Conservation (phyloP, 2,113 vertebrate species). For the Oceanites oceanicus region DNA sequence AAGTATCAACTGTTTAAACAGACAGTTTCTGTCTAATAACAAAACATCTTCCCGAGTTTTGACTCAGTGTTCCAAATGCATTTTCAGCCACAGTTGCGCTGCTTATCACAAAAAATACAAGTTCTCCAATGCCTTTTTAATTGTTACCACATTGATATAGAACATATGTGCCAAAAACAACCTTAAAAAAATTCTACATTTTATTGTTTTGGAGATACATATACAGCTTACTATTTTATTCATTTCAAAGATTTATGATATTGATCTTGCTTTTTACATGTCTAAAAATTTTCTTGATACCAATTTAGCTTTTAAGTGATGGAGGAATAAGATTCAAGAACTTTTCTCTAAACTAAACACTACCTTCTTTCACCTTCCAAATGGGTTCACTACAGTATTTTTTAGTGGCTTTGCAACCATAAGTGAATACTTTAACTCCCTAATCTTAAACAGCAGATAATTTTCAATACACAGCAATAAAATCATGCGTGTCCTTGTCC, state of each 20-base stretch:
- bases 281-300: neutral
- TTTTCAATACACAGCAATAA: neutral
- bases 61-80: neutral
- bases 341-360: neutral
- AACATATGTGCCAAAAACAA: neutral
- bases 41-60: neutral
- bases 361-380: neutral
- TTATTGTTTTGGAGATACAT: neutral
- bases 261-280: neutral
- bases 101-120: neutral
- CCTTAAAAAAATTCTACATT: neutral
- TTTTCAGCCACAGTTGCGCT: neutral
- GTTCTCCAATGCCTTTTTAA: neutral
- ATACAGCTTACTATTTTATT: neutral
- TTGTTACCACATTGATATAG: neutral
- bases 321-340: neutral
- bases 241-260: neutral
- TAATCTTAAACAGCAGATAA: neutral
- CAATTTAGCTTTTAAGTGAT: neutral
- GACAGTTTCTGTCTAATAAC: neutral
- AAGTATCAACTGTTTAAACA: neutral
- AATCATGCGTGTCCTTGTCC: neutral
- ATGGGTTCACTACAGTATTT: neutral
- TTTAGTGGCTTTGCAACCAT: neutral
- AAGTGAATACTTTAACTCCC: neutral